Percentiles rank a stretch among this genome's conserved stretches.
phyloP scores from a whole-genome alignment of 2,888 invertebrate genomes.

The Clivina fossor region DNA sequence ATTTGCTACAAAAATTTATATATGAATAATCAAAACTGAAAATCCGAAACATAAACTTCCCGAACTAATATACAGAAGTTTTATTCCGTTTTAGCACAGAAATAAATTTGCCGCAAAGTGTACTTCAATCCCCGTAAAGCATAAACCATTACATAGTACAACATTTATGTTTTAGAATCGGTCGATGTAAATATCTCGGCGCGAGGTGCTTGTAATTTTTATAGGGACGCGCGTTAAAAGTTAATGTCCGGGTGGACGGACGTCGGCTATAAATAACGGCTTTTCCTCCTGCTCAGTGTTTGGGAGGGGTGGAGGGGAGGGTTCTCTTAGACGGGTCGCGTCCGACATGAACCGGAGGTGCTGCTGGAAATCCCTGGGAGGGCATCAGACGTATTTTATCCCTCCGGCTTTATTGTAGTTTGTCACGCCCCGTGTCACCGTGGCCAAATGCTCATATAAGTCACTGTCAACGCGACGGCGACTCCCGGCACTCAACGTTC shows the following conservation, averaged over 20 bases:
- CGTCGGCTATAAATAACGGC: slow-evolving; percentile 28
- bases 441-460: slow-evolving; percentile 43
- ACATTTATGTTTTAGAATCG: not conserved
- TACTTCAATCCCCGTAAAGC: no score
- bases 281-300: no score
- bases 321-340: no score
- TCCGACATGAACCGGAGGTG: slow-evolving; percentile 28
- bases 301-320: no score
- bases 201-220: slow-evolving; percentile 19
- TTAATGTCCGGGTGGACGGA: slow-evolving; percentile 21
- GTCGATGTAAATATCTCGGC: not conserved
- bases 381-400: slow-evolving; percentile 41
- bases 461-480: slow-evolving; percentile 39
- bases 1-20: no score
- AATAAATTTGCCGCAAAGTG: no score
- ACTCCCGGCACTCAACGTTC: no score
- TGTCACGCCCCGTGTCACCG: slow-evolving; percentile 44
- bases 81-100: no score
- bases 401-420: slow-evolving; percentile 43
- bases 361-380: slow-evolving; percentile 28
- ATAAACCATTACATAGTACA: no score
- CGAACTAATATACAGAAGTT: no score
- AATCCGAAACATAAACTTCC: no score
- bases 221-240: slow-evolving; percentile 23
- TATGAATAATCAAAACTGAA: no score